Conservation (phyloP, 2,888 invertebrate species). For the Siphlonurus alternatus region DNA sequence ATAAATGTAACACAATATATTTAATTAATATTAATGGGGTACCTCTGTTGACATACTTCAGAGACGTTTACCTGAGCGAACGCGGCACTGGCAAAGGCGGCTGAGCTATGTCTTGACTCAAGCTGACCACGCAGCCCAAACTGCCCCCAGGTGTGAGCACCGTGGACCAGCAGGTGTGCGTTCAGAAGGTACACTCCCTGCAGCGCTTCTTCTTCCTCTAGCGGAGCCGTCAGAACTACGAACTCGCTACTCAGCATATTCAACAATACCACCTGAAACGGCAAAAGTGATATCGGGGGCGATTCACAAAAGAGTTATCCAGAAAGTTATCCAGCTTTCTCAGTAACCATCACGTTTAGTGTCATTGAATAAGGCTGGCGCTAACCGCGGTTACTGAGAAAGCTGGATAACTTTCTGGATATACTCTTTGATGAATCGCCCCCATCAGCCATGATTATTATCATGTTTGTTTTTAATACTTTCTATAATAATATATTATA, state of each 20-base stretch:
- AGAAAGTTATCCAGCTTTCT: too few species aligned
- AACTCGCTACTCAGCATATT: conserved; percentile 92
- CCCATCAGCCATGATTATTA: not conserved
- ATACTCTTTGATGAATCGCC: not conserved
- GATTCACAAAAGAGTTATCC: too few species aligned
- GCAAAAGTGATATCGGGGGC: conserved; percentile 8
- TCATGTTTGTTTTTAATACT: too few species aligned
- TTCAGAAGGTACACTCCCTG: conserved; percentile 48
- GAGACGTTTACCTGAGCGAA: conserved; percentile 1
- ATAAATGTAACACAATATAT: too few species aligned
- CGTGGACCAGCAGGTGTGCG: conserved; percentile 59
- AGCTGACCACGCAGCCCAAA: conserved; percentile 64
- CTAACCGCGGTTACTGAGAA: too few species aligned
- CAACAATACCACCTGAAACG: conserved; percentile 63
- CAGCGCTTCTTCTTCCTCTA: conserved; percentile 46
- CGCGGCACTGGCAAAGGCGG: not conserved
- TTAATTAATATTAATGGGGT: too few species aligned
- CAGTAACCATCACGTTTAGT: too few species aligned
- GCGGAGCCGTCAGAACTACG: conserved; percentile 67
- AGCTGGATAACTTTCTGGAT: not conserved
- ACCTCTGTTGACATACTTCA: too few species aligned
- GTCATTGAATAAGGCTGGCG: too few species aligned
- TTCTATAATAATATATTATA: too few species aligned
- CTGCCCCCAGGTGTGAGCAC: conserved; percentile 54
- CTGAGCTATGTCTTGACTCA: conserved; percentile 30